These are phyloP conservation scores for Caenorhabditis wallacei DNA, from an alignment of 2,888 invertebrate genomes.

Conservation along the genomic window DNA sequence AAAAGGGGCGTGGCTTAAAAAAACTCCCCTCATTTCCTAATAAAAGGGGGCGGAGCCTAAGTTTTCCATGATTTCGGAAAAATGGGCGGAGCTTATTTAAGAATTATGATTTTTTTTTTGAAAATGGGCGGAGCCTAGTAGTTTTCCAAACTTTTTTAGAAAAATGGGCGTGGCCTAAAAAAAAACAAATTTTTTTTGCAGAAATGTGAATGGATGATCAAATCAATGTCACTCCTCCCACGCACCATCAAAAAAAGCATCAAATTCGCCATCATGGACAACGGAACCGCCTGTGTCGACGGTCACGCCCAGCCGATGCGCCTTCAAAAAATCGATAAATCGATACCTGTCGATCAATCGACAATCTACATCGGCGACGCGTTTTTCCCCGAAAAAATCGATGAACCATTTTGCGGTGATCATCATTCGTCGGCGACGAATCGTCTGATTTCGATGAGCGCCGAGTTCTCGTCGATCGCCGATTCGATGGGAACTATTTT, in stretches of 20 bases:
- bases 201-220: background rate
- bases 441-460: background rate
- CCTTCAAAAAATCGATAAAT: background rate
- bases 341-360: background rate
- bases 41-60: too few relatives aligned
- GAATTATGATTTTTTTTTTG: too few relatives aligned
- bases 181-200: too few relatives aligned
- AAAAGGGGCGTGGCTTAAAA: too few relatives aligned
- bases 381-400: background rate
- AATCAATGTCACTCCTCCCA: background rate
- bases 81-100: too few relatives aligned
- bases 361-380: background rate
- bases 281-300: background rate
- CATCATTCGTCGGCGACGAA: background rate
- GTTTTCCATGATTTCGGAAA: too few relatives aligned
- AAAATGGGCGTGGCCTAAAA: too few relatives aligned
- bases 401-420: background rate
- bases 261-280: constrained; percentile 3
- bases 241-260: background rate
- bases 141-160: too few relatives aligned
- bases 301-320: background rate
- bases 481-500: background rate
- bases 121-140: background rate
- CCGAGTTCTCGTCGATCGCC: background rate
- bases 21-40: too few relatives aligned